Percentiles rank a stretch among this genome's conserved stretches.
Conservation (phyloP, 1,140 invertebrate species). For the Dinoponera quadriceps region DNA sequence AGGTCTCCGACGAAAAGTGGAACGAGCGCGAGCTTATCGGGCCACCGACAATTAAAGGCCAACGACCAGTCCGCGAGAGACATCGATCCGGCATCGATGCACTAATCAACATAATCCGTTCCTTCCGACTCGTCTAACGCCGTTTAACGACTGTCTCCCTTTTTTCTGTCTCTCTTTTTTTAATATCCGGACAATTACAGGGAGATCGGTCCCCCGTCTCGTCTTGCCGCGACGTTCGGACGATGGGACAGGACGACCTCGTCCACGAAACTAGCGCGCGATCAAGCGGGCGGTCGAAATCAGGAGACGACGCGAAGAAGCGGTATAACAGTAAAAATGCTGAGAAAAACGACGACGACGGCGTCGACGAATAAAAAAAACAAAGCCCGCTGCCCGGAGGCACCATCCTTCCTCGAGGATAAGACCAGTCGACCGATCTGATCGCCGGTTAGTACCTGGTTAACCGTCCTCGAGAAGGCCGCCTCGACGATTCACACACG, state of each 20-base stretch:
- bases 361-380: slow-evolving; percentile 66
- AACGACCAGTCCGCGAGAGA: not conserved
- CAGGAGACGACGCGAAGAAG: slow-evolving; percentile 40
- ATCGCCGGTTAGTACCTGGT: slow-evolving; percentile 77
- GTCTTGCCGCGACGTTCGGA: not conserved
- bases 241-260: not conserved
- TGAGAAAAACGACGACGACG: slow-evolving; percentile 61
- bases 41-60: slow-evolving; percentile 9
- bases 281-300: slow-evolving; percentile 62
- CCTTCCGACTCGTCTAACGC: not conserved
- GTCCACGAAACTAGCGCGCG: not conserved
- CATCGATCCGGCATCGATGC: not conserved
- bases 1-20: not conserved
- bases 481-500: slow-evolving; percentile 10
- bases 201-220: not conserved
- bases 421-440: slow-evolving; percentile 78
- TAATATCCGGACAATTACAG: slow-evolving; percentile 33
- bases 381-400: slow-evolving; percentile 64
- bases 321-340: slow-evolving; percentile 76
- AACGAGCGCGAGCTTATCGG: not conserved
- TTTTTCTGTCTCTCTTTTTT: no score
- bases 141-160: no score
- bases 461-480: slow-evolving; percentile 77
- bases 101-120: slow-evolving; percentile 49
- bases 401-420: slow-evolving; percentile 68